Conservation (phyloP, 2,888 invertebrate species). For the Rhamphomyia laevipes region DNA sequence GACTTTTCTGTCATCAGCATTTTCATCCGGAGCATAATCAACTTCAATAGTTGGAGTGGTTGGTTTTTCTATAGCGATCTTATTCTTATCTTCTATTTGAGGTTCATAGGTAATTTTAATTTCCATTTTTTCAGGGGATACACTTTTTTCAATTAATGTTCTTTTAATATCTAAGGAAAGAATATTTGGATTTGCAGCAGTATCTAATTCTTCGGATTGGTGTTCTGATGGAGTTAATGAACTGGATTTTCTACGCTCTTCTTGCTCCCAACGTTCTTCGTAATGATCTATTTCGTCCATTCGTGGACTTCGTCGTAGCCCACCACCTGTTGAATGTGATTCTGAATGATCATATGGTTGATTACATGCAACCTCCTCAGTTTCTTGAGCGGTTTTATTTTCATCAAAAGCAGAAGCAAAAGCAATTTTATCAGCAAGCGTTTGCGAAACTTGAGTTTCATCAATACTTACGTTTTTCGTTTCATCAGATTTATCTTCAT, state of each 20-base stretch:
- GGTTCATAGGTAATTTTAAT: neutral
- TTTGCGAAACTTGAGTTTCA: neutral
- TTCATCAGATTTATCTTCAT: slow-evolving; percentile 2
- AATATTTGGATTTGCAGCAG: neutral
- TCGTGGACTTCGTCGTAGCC: slow-evolving; percentile 30
- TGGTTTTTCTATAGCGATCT: slow-evolving; percentile 7
- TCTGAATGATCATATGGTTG: slow-evolving; percentile 3
- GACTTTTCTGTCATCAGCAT: neutral
- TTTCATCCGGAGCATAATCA: slow-evolving; percentile 24
- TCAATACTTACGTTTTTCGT: slow-evolving; percentile 17
- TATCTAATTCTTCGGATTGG: neutral
- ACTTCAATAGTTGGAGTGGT: slow-evolving; percentile 18
- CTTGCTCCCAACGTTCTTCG: slow-evolving; percentile 25
- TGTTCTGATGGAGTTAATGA: neutral
- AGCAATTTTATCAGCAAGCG: slow-evolving; percentile 12
- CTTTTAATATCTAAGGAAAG: neutral
- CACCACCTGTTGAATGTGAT: no score
- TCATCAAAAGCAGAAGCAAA: slow-evolving; percentile 20
- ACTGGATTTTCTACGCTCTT: neutral
- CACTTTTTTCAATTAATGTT: neutral
- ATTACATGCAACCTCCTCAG: neutral
- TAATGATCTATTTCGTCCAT: slow-evolving; percentile 31
- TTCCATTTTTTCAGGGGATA: neutral
- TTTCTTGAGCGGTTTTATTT: slow-evolving; percentile 9
- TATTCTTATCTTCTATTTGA: neutral